Evolutionary conservation across 2,113 vertebrate species (phyloP).

Genomic region (Labrus mixtus): DNA sequence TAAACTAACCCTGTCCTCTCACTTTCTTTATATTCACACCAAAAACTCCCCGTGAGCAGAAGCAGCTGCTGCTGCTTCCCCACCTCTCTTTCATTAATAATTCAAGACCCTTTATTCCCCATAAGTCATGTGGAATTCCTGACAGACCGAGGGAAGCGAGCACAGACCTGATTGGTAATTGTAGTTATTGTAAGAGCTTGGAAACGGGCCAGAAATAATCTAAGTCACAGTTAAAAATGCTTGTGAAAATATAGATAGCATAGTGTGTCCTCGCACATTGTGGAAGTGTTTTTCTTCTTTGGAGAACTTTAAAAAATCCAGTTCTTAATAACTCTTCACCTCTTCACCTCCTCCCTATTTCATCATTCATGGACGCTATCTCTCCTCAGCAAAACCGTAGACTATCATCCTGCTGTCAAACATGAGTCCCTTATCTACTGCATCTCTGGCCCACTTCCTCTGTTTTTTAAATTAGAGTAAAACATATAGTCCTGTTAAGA

Average conservation of each 20-base stretch:
- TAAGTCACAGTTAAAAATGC: conserved; percentile 12
- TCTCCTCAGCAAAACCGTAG: conserved; percentile 24
- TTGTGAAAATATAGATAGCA: background rate
- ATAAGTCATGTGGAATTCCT: conserved; percentile 41
- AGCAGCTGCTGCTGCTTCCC: conserved; percentile 61
- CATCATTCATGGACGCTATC: conserved; percentile 57
- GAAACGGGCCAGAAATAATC: conserved; percentile 59
- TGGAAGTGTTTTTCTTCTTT: background rate
- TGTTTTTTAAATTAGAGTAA: conserved; percentile 59
- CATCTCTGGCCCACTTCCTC: conserved; percentile 51
- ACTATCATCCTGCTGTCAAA: conserved; percentile 17
- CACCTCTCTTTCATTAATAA: conserved; percentile 60
- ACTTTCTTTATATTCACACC: conserved; percentile 44
- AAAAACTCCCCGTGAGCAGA: conserved; percentile 58
- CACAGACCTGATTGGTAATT: conserved; percentile 32
- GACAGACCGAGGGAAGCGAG: conserved; percentile 22
- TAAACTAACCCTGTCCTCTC: conserved; percentile 37
- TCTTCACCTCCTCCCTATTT: conserved; percentile 26
- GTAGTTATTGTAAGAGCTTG: conserved; percentile 44
- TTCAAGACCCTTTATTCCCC: conserved; percentile 47
- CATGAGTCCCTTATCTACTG: conserved; percentile 27
- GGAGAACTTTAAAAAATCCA: conserved; percentile 18
- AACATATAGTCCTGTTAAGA: conserved; percentile 40
- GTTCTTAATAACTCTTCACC: conserved; percentile 41
- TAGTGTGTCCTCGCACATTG: conserved; percentile 1